These are phyloP conservation scores for Acanthochromis polyacanthus DNA, from an alignment of 2,113 vertebrate species.

Conservation along the genomic window DNA sequence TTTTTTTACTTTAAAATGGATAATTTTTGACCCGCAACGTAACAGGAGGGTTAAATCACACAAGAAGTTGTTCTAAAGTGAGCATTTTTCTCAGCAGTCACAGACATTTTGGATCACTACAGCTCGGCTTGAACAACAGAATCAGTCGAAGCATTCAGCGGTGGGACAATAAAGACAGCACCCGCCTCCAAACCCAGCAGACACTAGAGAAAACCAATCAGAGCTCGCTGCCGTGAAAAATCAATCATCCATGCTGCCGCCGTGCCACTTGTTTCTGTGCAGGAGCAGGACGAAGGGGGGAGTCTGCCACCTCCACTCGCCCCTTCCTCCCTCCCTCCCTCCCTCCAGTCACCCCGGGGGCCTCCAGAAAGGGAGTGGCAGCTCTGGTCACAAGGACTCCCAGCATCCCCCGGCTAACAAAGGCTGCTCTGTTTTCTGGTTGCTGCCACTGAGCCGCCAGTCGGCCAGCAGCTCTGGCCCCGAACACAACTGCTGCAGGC, in stretches of 20 bases:
- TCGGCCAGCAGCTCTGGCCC: constrained; percentile 46
- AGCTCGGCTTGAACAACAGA: constrained; percentile 30
- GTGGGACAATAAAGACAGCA: constrained; percentile 54
- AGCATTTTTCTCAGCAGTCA: too few species aligned
- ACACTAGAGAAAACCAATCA: constrained; percentile 54
- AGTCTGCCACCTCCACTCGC: constrained; percentile 17
- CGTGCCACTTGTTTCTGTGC: constrained; percentile 56
- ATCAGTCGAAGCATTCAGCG: constrained; percentile 27
- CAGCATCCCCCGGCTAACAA: constrained; percentile 79
- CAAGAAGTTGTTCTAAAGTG: too few species aligned
- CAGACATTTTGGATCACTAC: neutral
- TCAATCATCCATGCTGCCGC: constrained; percentile 60
- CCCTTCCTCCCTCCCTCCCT: neutral
- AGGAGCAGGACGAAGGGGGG: neutral
- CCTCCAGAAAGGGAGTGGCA: constrained; percentile 73
- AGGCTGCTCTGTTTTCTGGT: constrained; percentile 80
- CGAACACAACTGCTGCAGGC: constrained; percentile 48
- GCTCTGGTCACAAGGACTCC: constrained; percentile 78
- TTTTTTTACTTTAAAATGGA: neutral
- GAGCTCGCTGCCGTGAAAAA: constrained; percentile 32
- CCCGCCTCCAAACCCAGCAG: constrained; percentile 46
- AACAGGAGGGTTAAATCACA: too few species aligned
- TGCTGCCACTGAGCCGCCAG: too few species aligned
- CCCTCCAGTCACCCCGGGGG: constrained; percentile 33
- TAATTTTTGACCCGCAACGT: too few species aligned